Evolutionary conservation across 2,113 vertebrate species (phyloP), one percentile per base, ranked within the genome.

Genomic region (Salminus brasiliensis): DNA sequence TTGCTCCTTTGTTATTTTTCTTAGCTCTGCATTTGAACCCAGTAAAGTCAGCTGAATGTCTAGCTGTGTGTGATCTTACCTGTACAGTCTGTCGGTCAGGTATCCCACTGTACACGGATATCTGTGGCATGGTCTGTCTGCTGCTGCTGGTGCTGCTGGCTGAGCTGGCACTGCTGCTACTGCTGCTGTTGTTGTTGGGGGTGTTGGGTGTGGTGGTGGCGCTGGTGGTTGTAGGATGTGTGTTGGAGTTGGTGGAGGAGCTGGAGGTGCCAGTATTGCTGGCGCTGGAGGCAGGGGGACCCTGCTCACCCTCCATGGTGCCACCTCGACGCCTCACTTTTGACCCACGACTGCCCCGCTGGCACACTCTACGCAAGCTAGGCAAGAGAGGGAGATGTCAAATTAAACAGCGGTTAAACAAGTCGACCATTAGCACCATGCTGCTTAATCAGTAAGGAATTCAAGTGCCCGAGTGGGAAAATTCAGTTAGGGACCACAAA

Each of bases 81-180:
- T 99, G 96, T 74, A 98, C 97, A 0, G 96, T 96, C 87, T 98
- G 97, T 32, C 97, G 92, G 87, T 98, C 97, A 0, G 96, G 94
- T 70, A 98, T 95, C 60, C 96, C 92, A 0, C 97, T 94, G 91
- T 98, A 97, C 80, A 97, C 95, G 0, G 97, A 96, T 88, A 98
- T 96, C 85, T 96, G 96, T 62, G 96, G 93, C 0, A 93, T 91
- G 0, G 93, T 9, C 0, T 91, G 93, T 80, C 95, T 94, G 0
- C 91, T 76, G 2, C 88, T 67, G 62, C 77, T 85, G 66, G 85
- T 90, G 84, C 82, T 91, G 0, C 62, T 72, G 39, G 39, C 85
- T 53, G 87, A 74, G 79, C 78, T 81, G 32, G 21, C 55, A 71
- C 34, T 81, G 34, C 57, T 76, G 68, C 57, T 72, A 21, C 27